Evolutionary conservation across 2,113 vertebrate species (phyloP).

Genomic region (Oncorhynchus nerka): DNA sequence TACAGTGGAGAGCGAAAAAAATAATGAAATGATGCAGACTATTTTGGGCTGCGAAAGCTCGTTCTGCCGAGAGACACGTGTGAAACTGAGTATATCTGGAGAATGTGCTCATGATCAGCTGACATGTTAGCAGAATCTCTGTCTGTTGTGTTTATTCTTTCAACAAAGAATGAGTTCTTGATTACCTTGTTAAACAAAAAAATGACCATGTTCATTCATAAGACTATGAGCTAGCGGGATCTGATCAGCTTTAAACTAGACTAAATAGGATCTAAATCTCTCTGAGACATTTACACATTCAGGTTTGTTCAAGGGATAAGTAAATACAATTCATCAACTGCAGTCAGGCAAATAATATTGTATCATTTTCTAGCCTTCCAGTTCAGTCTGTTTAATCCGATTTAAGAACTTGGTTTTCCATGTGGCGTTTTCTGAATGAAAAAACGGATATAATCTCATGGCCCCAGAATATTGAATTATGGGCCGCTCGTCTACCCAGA

Average conservation of each 20-base stretch:
- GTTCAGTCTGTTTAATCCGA: slow-evolving; percentile 43
- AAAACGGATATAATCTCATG: slow-evolving; percentile 38
- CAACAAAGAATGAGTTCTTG: slow-evolving; percentile 59
- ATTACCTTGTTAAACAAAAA: slow-evolving; percentile 61
- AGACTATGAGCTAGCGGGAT: slow-evolving; percentile 42
- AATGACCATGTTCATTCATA: slow-evolving; percentile 53
- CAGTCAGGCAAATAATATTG: no score
- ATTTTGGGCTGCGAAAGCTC: slow-evolving; percentile 21
- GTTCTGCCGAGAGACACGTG: slow-evolving; percentile 34
- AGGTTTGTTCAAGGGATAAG: slow-evolving; percentile 20
- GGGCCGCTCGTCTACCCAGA: slow-evolving; percentile 29
- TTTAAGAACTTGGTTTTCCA: slow-evolving; percentile 14
- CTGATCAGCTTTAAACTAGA: slow-evolving; percentile 33
- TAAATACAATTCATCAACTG: slow-evolving; percentile 12
- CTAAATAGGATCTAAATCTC: slow-evolving; percentile 51
- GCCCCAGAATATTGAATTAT: slow-evolving; percentile 44
- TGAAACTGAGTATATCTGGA: slow-evolving; percentile 53
- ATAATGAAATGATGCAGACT: slow-evolving; percentile 14
- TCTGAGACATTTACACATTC: slow-evolving; percentile 24
- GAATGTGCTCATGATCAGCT: slow-evolving; percentile 48
- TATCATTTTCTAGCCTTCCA: background rate
- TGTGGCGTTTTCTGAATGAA: slow-evolving; percentile 19
- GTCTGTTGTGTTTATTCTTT: slow-evolving; percentile 45
- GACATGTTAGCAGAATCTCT: slow-evolving; percentile 60
- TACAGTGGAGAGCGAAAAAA: slow-evolving; percentile 10